These are phyloP conservation scores for Alcedo quadribrachys DNA, from an alignment of 2,797 vertebrate genomes.

Conservation along the genomic window DNA sequence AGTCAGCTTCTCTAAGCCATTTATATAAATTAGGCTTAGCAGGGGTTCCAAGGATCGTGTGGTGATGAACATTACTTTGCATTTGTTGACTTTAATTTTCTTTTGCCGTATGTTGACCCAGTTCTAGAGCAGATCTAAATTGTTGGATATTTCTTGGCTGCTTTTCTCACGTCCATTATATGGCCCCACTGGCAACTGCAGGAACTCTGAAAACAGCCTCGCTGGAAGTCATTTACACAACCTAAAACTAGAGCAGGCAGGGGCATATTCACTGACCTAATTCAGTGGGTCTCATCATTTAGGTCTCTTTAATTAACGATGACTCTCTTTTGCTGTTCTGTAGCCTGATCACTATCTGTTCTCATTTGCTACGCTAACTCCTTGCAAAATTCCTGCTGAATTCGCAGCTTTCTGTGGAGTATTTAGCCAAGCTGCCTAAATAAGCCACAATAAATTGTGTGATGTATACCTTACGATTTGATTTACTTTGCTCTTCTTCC, in stretches of 20 bases:
- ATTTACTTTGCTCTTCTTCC: constrained; percentile 26
- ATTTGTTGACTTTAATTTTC: constrained; percentile 73
- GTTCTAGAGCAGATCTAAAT: constrained; percentile 59
- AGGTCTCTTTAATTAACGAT: constrained; percentile 59
- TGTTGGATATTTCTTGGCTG: constrained; percentile 40
- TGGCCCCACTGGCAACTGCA: constrained; percentile 15
- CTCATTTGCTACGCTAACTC: constrained; percentile 34
- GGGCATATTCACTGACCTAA: constrained; percentile 47
- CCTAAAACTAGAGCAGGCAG: constrained; percentile 43
- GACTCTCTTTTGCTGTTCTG: constrained; percentile 37
- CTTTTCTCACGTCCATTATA: constrained; percentile 28
- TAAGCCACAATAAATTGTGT: constrained; percentile 15
- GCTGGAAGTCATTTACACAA: constrained; percentile 39
- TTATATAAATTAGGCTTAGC: constrained; percentile 76
- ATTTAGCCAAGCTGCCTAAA: constrained; percentile 49
- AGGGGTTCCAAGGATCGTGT: constrained; percentile 54
- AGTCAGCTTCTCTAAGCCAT: constrained; percentile 67
- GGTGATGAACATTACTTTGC: constrained; percentile 67
- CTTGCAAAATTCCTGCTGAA: constrained; percentile 50
- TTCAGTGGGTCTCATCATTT: constrained; percentile 25
- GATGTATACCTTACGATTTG: neutral
- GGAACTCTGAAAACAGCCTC: constrained; percentile 24
- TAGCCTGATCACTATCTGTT: constrained; percentile 41
- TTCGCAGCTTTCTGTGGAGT: constrained; percentile 15
- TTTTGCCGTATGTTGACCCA: constrained; percentile 64